Base-by-base conservation (phyloP, 2,113 vertebrate genomes). In the Oncorhynchus kisutch region DNA sequence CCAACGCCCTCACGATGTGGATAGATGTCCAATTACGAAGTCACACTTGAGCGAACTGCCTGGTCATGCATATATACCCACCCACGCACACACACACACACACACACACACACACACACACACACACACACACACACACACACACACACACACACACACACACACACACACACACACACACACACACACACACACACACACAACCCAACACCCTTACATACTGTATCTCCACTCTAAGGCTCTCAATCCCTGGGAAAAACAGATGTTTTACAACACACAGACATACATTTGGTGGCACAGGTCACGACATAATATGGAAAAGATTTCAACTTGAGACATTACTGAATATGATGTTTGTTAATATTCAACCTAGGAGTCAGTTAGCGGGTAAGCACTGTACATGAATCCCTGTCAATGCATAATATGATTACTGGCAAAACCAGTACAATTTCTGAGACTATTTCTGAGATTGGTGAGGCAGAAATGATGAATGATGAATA, bases 281-380 rank as follows among this genome's bases (percentile, higher is more conserved):
- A 18, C 12, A 20, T 6, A 57, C 51, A 39, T 39, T 39, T 39
- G 8, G 39, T 39, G 2, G 39, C 39, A 39, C 39, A 39, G 7
- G 8, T 39, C 39, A 39, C 2, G 2, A 39, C 39, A 45, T 3
- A 11, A 25, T 65, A 3, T 65, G 62, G 22, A 65, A 24, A 25
- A 65, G 22, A 65, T 13, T 22, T 65, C 9, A 45, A 45, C 39
- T 45, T 45, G 39, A 45, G 39, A 45, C 39, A 3, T 12, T 45
- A 45, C 39, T 45, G 39, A 45, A 24, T 45, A 74, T 65, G 45
- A 24, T 62, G 14, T 65, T 27, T 77, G 67, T 45, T 45, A 45
- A 45, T 45, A 45, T 39, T 39, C 8, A 45, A 11, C 39, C 39
- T 11, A 45, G 74, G 73, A 79, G 60, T 82, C 4, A 72, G 59